A percentile compares a stretch with the other conserved stretches of the same genome.
Evolutionary conservation across 2,888 invertebrate species (phyloP).

Genomic region (Phymatocera aterrima): DNA sequence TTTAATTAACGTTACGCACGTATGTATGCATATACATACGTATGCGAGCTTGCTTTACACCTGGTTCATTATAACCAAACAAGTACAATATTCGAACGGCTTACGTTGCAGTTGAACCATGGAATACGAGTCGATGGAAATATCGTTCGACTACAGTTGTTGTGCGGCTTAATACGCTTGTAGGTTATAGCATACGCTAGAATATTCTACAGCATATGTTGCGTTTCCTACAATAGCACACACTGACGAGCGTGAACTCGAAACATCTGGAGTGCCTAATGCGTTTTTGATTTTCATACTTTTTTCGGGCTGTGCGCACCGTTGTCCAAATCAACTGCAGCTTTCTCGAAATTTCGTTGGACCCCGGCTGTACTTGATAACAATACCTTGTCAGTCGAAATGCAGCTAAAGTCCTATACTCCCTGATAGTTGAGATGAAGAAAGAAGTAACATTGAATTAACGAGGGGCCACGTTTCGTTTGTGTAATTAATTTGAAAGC

Average conservation of each 20-base stretch:
- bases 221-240: neutral
- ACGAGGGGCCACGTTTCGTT: neutral
- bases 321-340: neutral
- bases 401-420: neutral
- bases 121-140: neutral
- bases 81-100: neutral
- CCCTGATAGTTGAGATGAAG: neutral
- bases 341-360: neutral
- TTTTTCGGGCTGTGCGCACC: neutral
- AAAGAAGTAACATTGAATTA: neutral
- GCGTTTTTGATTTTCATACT: conserved; percentile 18
- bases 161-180: conserved; percentile 14
- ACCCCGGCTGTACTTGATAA: too few species aligned
- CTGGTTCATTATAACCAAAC: neutral
- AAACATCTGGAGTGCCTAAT: conserved; percentile 34
- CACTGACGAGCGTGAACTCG: neutral
- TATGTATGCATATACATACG: neutral
- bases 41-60: too few species aligned
- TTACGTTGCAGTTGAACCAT: neutral
- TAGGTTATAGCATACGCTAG: neutral
- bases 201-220: conserved; percentile 31
- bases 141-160: neutral
- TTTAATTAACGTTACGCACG: neutral
- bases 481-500: neutral
- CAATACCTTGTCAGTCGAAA: neutral